A percentile compares a stretch with the other conserved stretches of the same genome.
These are phyloP conservation scores for Dendroctonus ponderosae DNA, from an alignment of 1,140 invertebrate species.

Conservation along the genomic window DNA sequence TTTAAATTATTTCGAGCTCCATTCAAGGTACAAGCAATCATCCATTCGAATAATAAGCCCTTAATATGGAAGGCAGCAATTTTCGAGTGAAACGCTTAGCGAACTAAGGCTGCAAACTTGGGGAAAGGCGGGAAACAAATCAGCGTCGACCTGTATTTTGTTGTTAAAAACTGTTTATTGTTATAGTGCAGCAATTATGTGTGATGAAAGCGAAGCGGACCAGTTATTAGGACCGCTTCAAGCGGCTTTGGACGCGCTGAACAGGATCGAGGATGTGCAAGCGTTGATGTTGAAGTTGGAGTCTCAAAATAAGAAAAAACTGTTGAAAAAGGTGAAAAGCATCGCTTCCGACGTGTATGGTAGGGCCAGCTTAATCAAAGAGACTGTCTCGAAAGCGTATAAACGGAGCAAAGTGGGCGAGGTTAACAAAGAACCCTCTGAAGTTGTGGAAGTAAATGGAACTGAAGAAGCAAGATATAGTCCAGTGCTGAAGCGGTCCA, in stretches of 20 bases:
- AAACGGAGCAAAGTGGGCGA: conserved; percentile 7
- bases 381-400: conserved; percentile 17
- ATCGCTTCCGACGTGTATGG: conserved; percentile 1
- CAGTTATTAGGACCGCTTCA: conserved; percentile 6
- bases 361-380: conserved; percentile 11
- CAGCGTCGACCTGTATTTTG: no score
- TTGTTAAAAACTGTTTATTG: no score
- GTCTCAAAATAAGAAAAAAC: conserved; percentile 1
- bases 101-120: no score
- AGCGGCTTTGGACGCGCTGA: conserved; percentile 7
- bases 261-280: conserved; percentile 9
- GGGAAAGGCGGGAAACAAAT: no score
- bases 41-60: no score
- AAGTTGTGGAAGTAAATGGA: conserved; percentile 3
- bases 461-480: neutral
- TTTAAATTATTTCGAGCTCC: no score
- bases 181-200: conserved; percentile 6
- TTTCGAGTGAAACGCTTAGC: no score
- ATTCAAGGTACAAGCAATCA: no score
- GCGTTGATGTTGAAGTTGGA: conserved; percentile 6
- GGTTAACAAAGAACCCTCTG: neutral
- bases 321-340: conserved; percentile 20
- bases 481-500: neutral
- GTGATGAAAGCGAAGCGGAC: conserved; percentile 18
- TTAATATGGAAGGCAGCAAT: no score